Evolutionary conservation across 2,888 invertebrate species (phyloP).

Genomic region (Caenorhabditis imperialis): DNA sequence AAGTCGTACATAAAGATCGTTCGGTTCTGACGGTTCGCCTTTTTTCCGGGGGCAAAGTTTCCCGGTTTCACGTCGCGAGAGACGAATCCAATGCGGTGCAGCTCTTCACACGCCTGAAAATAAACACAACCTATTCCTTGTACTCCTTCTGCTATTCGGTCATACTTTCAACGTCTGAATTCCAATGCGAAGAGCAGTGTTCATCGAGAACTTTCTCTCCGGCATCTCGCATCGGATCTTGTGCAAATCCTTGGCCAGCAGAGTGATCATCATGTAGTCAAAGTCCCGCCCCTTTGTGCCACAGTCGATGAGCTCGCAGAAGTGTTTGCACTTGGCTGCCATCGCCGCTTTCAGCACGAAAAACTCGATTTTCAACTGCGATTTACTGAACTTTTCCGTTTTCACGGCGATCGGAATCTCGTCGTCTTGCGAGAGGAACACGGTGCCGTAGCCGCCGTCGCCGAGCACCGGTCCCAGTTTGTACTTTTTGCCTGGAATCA

Average conservation of each 20-base stretch:
- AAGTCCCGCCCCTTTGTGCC: slow-evolving; percentile 65
- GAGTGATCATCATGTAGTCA: slow-evolving; percentile 68
- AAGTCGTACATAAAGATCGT: slow-evolving; percentile 68
- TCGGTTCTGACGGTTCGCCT: slow-evolving; percentile 56
- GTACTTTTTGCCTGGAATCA: slow-evolving; percentile 47
- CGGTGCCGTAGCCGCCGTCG: slow-evolving; percentile 70
- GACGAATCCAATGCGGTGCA: slow-evolving; percentile 67
- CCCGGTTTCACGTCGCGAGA: slow-evolving; percentile 73
- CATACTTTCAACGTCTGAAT: slow-evolving; percentile 67
- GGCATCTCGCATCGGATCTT: slow-evolving; percentile 64
- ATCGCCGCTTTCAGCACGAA: slow-evolving; percentile 65
- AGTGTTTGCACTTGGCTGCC: slow-evolving; percentile 60
- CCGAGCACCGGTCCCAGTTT: slow-evolving; percentile 61
- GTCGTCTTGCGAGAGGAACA: slow-evolving; percentile 58
- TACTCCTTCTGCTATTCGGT: too few species aligned
- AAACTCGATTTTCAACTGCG: slow-evolving; percentile 69
- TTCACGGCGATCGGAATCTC: slow-evolving; percentile 66
- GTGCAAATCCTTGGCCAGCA: slow-evolving; percentile 70
- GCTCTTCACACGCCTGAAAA: slow-evolving; percentile 67
- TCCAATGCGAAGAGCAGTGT: slow-evolving; percentile 64
- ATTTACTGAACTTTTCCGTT: slow-evolving; percentile 69
- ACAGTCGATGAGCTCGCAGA: slow-evolving; percentile 67
- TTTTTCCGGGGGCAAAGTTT: slow-evolving; percentile 71
- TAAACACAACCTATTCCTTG: too few species aligned
- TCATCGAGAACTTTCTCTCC: slow-evolving; percentile 62